Conservation (phyloP, 2,797 vertebrate species). For the Lacerta agilis region DNA sequence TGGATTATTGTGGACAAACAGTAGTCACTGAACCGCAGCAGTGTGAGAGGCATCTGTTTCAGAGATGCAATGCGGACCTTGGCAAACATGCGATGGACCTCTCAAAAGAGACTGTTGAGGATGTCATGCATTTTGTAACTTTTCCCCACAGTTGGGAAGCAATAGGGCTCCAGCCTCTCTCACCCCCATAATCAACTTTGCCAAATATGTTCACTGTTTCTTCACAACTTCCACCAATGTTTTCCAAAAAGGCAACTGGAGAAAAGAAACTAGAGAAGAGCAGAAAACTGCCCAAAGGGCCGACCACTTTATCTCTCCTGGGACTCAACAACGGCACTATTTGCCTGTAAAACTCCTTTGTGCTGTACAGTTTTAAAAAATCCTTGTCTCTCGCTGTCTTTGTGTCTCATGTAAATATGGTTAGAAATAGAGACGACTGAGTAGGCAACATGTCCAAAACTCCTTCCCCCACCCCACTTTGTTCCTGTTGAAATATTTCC, state of each 20-base stretch:
- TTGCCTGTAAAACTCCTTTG: constrained; percentile 60
- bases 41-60: constrained; percentile 27
- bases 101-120: constrained; percentile 31
- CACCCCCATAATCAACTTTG: constrained; percentile 51
- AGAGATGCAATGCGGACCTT: constrained; percentile 37
- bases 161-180: constrained; percentile 39
- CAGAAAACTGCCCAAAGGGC: constrained; percentile 61
- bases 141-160: constrained; percentile 48
- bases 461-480: constrained; percentile 25
- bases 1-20: constrained; percentile 53
- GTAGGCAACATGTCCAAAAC: constrained; percentile 56
- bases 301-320: constrained; percentile 45
- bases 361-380: constrained; percentile 53
- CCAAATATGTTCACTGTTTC: constrained; percentile 32
- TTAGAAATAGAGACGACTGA: constrained; percentile 61
- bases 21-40: constrained; percentile 34
- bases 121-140: constrained; percentile 34
- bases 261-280: constrained; percentile 61
- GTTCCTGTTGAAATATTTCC: constrained; percentile 56
- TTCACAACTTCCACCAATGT: constrained; percentile 38
- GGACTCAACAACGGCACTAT: constrained; percentile 60
- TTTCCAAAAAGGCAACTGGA: constrained; percentile 50
- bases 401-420: constrained; percentile 48
- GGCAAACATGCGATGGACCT: constrained; percentile 16
- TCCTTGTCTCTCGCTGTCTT: constrained; percentile 43